phyloP scores from a whole-genome alignment of 1,140 invertebrate genomes.

The Drosophila murphyi region DNA sequence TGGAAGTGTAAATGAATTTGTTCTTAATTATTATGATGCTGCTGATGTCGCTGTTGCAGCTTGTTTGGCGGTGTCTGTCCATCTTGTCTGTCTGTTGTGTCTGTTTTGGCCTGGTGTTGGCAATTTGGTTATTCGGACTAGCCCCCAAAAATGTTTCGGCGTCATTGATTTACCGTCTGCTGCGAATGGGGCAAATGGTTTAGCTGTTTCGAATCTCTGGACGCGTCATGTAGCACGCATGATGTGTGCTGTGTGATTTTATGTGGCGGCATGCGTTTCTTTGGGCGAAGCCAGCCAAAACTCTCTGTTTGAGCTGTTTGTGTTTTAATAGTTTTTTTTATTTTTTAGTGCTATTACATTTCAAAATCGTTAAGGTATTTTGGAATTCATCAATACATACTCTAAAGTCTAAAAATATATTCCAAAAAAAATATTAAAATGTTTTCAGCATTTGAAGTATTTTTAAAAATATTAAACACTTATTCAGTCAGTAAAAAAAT shows the following conservation, averaged over 20 bases:
- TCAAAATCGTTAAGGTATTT: not conserved
- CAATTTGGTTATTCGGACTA: conserved; percentile 55
- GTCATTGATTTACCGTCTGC: conserved; percentile 71
- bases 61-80: conserved; percentile 1
- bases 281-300: conserved; percentile 12
- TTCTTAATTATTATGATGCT: conserved; percentile 77
- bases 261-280: conserved; percentile 70
- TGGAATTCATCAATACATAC: not conserved
- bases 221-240: conserved; percentile 39
- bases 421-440: not conserved
- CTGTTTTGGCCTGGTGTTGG: conserved; percentile 52
- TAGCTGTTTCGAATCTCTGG: conserved; percentile 12
- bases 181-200: conserved; percentile 60
- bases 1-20: conserved; percentile 83
- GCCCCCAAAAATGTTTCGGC: conserved; percentile 54
- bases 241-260: conserved; percentile 59
- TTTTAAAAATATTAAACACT: not conserved
- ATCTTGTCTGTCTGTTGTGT: conserved; percentile 2
- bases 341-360: conserved; percentile 13
- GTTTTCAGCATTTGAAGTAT: not conserved
- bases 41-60: conserved; percentile 10
- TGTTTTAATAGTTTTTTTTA: not conserved
- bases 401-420: conserved; percentile 6
- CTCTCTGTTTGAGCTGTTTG: not conserved
- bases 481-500: conserved; percentile 10